Percentiles rank a stretch among this genome's conserved stretches.
phyloP scores from a whole-genome alignment of 2,888 invertebrate genomes.

The Toxonevra muliebris region DNA sequence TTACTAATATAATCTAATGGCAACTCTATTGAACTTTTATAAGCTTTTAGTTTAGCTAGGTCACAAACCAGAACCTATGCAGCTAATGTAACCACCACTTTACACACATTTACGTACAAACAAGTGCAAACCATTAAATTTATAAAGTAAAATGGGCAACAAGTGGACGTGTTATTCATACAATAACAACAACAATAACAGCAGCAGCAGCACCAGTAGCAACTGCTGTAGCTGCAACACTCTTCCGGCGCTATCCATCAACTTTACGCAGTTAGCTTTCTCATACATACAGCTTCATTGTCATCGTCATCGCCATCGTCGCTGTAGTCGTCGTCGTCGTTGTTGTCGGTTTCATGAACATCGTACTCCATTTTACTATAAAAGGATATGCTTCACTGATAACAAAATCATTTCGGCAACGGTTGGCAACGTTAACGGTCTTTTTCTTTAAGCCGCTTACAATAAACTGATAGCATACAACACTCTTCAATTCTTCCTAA shows the following conservation, averaged over 20 bases:
- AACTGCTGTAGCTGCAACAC: conserved; percentile 13
- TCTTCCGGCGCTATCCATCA: not conserved
- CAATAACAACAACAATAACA: no score
- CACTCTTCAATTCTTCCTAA: conserved; percentile 1
- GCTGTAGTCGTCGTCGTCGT: conserved; percentile 16
- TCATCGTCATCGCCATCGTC: not conserved
- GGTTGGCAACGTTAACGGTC: conserved; percentile 52
- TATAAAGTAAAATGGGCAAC: not conserved
- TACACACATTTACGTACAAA: not conserved
- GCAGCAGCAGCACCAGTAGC: conserved; percentile 1
- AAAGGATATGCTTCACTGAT: conserved; percentile 61
- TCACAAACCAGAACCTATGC: not conserved
- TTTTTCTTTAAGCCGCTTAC: conserved; percentile 4
- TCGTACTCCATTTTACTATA: conserved; percentile 48
- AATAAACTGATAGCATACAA: not conserved
- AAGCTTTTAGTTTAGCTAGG: not conserved
- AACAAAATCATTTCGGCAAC: conserved; percentile 59
- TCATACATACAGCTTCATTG: not conserved
- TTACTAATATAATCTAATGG: not conserved
- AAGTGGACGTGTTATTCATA: no score
- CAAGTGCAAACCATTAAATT: not conserved
- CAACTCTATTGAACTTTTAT: not conserved
- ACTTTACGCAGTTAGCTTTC: conserved; percentile 5
- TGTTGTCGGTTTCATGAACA: conserved; percentile 2
- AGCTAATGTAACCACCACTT: not conserved